Evolutionary conservation across 2,113 vertebrate genomes (phyloP), one percentile per base, ranked within the genome.

Genomic region (Acanthochromis polyacanthus): DNA sequence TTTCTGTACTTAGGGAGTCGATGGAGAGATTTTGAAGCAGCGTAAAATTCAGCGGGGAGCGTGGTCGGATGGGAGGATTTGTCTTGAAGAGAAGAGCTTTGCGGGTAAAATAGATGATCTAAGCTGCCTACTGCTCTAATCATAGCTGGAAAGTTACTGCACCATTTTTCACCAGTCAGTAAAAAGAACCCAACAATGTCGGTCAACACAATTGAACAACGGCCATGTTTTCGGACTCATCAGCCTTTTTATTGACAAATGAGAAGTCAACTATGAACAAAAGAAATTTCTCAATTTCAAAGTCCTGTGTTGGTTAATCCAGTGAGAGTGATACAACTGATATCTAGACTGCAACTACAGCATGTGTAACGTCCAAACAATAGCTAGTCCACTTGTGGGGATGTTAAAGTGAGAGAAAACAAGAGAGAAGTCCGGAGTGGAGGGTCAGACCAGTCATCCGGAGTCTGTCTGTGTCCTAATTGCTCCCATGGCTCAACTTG

Each of bases 401-500:
- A 69, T 48, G 65, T 86, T 65, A 59, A 71, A 80, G 71, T 71
- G 52, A 61, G 52, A 72, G 78, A 73, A 73, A 80, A 62, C 56
- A 75, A 73, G 58, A 57, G 48, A 71, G 50, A 12, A 57, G 56
- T 38, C 45, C 69, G 60, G 61, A 58, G 59, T 16, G 60, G 63
- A 71, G 56, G 78, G 84, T 79, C 68, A 80, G 71, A 63, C 46
- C 28, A 46, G 58, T 75, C 63, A 67, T 75, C 73, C 45, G 9
- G 59, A 75, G 62, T 74, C 80, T 50, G 76, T 71, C 66, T 73
- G 68, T 56, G 62, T 85, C 60, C 77, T 84, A 88, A 86, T 86
- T 77, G 79, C 71, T 81, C 82, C 75, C 88, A 74, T 53, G 73
- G 80, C 78, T 88, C 80, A 68, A 43, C 56, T 59, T 85, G 83